Conservation (phyloP, 2,888 invertebrate genomes). For the Poecilus cupreus region DNA sequence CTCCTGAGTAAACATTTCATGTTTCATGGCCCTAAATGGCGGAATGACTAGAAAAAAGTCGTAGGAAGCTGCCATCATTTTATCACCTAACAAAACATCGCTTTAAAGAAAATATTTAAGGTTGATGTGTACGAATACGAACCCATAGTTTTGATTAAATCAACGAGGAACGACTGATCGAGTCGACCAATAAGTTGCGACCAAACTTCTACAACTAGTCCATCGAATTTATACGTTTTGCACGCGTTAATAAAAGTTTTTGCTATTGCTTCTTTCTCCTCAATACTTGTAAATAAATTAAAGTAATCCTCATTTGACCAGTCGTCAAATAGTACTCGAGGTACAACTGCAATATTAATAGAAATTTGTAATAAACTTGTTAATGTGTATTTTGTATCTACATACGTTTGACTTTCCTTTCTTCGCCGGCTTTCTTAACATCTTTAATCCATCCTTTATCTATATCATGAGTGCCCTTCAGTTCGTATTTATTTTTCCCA, state of each 20-base stretch:
- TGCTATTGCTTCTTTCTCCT: constrained; percentile 81
- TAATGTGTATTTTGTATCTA: background rate
- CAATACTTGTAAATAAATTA: constrained; percentile 80
- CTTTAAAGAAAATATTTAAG: constrained; percentile 62
- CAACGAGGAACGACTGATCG: constrained; percentile 75
- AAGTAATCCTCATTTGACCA: constrained; percentile 87
- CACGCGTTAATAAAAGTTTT: constrained; percentile 81
- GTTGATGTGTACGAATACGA: constrained; percentile 21
- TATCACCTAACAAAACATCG: constrained; percentile 72
- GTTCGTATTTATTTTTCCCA: constrained; percentile 77
- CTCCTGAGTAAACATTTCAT: constrained; percentile 82
- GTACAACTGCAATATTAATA: constrained; percentile 81
- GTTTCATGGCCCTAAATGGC: constrained; percentile 80
- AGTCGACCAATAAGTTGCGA: constrained; percentile 85
- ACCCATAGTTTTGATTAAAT: constrained; percentile 79
- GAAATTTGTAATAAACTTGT: background rate
- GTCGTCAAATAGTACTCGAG: constrained; percentile 91
- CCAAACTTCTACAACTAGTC: constrained; percentile 93
- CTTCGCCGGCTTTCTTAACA: constrained; percentile 77
- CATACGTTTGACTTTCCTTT: constrained; percentile 77
- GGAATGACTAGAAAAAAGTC: constrained; percentile 87
- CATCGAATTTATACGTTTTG: constrained; percentile 88
- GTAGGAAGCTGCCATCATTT: constrained; percentile 76
- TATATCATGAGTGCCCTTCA: constrained; percentile 87
- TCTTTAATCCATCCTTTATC: constrained; percentile 88